Evolutionary conservation across 2,113 vertebrate genomes (phyloP).

Genomic region (Hydropotes inermis): DNA sequence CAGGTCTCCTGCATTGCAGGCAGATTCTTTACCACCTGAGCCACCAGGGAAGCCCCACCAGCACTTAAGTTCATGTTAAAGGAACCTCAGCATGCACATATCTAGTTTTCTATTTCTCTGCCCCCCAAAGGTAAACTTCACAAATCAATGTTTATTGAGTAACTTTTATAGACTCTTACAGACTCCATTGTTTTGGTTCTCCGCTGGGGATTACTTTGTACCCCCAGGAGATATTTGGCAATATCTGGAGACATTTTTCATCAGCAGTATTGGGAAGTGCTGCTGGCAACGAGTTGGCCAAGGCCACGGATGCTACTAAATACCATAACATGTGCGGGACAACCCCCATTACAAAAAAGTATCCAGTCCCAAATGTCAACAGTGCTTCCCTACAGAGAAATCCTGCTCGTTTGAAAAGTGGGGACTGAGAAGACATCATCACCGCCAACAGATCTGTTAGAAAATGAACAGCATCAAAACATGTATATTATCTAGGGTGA

Average conservation of each 20-base stretch:
- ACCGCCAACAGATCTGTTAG: neutral
- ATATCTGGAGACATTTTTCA: neutral
- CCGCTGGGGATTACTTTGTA: neutral
- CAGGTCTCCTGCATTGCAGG: neutral
- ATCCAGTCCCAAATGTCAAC: neutral
- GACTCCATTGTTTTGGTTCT: neutral
- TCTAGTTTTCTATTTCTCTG: neutral
- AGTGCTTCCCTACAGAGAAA: neutral
- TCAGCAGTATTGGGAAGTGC: neutral
- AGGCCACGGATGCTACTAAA: neutral
- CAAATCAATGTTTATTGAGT: neutral
- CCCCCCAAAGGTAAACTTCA: neutral
- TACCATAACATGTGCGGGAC: neutral
- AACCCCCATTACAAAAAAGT: neutral
- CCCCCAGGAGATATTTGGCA: neutral
- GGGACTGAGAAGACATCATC: neutral
- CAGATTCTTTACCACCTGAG: neutral
- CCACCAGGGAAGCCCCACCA: neutral
- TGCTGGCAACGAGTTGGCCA: neutral
- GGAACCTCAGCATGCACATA: neutral
- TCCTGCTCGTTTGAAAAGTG: neutral
- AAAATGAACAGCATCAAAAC: neutral
- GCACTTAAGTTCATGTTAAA: neutral
- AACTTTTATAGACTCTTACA: neutral
- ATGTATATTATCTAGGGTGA: no score